phyloP scores from a whole-genome alignment of 2,797 vertebrate genomes.

The Pangasius mekongensis region DNA sequence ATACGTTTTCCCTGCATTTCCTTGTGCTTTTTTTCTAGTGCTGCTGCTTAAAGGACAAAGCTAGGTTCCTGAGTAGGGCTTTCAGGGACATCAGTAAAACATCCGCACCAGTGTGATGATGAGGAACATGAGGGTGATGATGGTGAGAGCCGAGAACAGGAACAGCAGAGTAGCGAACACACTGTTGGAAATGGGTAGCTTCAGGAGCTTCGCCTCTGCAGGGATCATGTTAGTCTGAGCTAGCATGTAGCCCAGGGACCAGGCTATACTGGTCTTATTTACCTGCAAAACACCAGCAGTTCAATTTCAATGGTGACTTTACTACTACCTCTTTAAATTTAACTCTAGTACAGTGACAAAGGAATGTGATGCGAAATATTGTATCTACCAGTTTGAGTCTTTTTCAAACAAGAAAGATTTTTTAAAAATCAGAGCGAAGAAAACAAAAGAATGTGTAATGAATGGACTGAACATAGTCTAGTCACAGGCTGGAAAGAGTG shows the following conservation, averaged over 20 bases:
- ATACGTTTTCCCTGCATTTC: constrained; percentile 16
- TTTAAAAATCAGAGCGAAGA: background rate
- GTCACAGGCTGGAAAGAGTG: background rate
- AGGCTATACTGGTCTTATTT: constrained; percentile 85
- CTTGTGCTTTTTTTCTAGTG: constrained; percentile 12
- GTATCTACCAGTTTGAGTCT: background rate
- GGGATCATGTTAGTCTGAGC: constrained; percentile 94
- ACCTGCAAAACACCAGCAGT: constrained; percentile 73
- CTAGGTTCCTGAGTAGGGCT: background rate
- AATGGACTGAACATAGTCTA: background rate
- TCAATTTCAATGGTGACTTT: background rate
- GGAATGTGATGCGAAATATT: background rate
- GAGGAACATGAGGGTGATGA: constrained; percentile 81
- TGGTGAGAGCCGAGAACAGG: constrained; percentile 79
- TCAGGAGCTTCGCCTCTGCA: constrained; percentile 79
- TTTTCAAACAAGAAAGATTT: background rate
- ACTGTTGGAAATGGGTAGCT: constrained; percentile 77
- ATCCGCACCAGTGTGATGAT: constrained; percentile 74
- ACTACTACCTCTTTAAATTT: background rate
- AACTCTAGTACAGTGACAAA: background rate
- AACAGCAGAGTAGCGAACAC: constrained; percentile 83
- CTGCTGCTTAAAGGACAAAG: background rate
- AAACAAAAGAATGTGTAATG: background rate
- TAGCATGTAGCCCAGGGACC: constrained; percentile 96
- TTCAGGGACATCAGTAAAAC: constrained; percentile 67